Evolutionary conservation across 1,140 invertebrate species (phyloP), one percentile per base, ranked within the genome.

Genomic region (Hyles vespertilio): DNA sequence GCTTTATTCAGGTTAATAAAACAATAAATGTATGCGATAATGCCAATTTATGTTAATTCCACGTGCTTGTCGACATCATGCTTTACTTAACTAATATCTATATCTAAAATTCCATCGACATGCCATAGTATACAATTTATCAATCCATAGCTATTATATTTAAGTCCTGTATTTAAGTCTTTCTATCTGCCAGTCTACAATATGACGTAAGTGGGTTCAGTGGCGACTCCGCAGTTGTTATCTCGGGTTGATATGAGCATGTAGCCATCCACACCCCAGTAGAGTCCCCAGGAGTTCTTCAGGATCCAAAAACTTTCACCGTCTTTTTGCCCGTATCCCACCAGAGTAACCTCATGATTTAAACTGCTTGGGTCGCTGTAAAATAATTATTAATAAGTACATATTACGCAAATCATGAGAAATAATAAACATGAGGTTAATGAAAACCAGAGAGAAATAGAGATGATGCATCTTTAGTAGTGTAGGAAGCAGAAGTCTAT

Each of bases 171-270:
- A 22, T 22, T 22, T 0, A 22, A 22, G 22, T 22, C 22, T 22
- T 22, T 22, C 22, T 22, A 22, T 22, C 22, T 22, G 22, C 22
- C 22, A 22, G 22, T 12, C 75, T 76, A 79, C 1, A 81, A 59
- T 2, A 81, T 70, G 5, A 85, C 89, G 61, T 90, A 91, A 11
- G 72, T 80, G 43, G 92, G 92, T 51, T 77, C 65, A 3, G 90
- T 90, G 3, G 92, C 90, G 56, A 94, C 88, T 11, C 93, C 93
- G 48, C 83, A 86, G 79, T 96, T 96, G 81, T 97, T 97, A 69
- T 97, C 91, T 58, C 94, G 92, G n/a, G 93, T 93, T 3, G 95
- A 92, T 91, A 98, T 97, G 6, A 97, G 89, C 54, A 96, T 92
- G 81, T 94, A 96, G 0, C 95, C 95, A 3, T 92, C 84, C 40